Base-by-base conservation (phyloP, 2,888 invertebrate genomes). In the Cremastobaeus sp. region DNA sequence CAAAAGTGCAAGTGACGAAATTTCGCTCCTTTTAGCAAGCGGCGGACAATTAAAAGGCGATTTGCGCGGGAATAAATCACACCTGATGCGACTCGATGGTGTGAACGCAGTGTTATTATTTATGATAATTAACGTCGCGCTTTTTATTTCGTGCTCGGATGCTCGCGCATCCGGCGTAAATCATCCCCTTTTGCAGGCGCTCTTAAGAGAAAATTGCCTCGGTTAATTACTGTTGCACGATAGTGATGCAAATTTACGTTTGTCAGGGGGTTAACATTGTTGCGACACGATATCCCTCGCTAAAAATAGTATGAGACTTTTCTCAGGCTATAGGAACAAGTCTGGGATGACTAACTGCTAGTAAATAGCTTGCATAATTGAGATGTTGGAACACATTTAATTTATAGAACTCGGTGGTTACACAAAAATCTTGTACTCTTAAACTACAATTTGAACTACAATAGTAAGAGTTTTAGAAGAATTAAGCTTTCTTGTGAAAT, bases 131-230 rank as follows among this genome's bases (percentile, higher is more conserved):
- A 73, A 65, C 59, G 71, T 62, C 60, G 62, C 32, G 37, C 8
- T 68, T 66, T 73, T 66, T 68, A 55, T 55, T 62, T 62, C 25
- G 32, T 25, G 34, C 35, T n/a, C 21, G 30, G 37, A 62, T 55
- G 39, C 66, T 17, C 54, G 41, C 55, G 50, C 50, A 64, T 64
- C 52, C 21, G 11, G 32, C 73, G 62, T 68, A 66, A 73, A 73
- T 73, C 66, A 73, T 66, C 73, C 73, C 73, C 30, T n/a, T 72
- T 55, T 55, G 73, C 66, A 35, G 71, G 59, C 54, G 65, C 48
- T 45, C 54, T 55, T 65, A 48, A 45, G 54, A 65, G 71, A 64
- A 64, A 71, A 71, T 71, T 52, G 50, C 71, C 15, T 21, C 14
- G 52, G 57, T 45, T 70, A 70, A 70, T 70, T 70, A 57, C 62